A percentile compares a stretch with the other conserved stretches of the same genome.
Conservation (phyloP, 2,797 vertebrate species). For the Sebastiscus tertius region DNA sequence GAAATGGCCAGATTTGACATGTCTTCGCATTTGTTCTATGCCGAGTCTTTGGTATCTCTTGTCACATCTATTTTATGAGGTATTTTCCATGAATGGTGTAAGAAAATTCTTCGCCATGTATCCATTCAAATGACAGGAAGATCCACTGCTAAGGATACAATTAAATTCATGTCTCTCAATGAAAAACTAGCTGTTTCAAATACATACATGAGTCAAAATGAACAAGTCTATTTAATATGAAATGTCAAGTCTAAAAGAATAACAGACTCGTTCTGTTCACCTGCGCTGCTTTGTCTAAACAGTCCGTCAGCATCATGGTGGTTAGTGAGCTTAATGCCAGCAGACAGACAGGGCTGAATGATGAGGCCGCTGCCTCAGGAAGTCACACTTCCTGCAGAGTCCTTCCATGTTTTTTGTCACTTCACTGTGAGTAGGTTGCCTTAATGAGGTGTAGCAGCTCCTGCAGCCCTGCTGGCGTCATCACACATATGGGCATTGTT, state of each 20-base stretch:
- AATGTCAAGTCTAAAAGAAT: background rate
- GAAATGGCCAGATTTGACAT: background rate
- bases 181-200: background rate
- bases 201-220: background rate
- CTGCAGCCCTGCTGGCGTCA: conserved; percentile 11
- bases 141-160: background rate
- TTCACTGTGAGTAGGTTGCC: conserved; percentile 7
- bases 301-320: conserved; percentile 2
- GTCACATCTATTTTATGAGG: background rate
- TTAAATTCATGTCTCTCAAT: background rate
- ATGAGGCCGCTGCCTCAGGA: conserved; percentile 43
- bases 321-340: conserved; percentile 1
- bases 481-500: background rate
- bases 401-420: conserved; percentile 45
- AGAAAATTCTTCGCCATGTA: background rate
- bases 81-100: background rate
- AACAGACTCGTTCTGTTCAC: background rate
- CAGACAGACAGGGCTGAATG: conserved; percentile 37
- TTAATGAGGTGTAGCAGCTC: conserved; percentile 35
- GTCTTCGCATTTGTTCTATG: background rate
- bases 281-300: conserved; percentile 1
- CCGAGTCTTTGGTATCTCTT: background rate
- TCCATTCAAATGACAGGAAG: conserved; percentile 16
- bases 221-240: background rate
- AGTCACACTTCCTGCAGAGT: conserved; percentile 31